Percentiles rank a stretch among this genome's conserved stretches.
Evolutionary conservation across 2,797 vertebrate species (phyloP).

Genomic region (Paramormyrops hopkinsi): DNA sequence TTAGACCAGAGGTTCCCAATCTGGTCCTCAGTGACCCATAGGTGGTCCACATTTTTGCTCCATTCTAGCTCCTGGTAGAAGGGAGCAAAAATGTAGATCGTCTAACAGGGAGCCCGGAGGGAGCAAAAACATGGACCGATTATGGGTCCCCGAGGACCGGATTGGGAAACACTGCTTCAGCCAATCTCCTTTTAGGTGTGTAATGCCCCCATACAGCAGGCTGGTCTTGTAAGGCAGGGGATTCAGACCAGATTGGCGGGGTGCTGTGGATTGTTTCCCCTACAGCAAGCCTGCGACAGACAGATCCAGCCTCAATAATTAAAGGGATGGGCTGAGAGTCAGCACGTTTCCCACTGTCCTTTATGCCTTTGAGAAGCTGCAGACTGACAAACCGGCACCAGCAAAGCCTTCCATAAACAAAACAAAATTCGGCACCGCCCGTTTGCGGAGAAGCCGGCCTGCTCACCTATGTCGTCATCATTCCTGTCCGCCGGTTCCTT

Average conservation of each 20-base stretch:
- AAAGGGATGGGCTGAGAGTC: not conserved
- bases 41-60: not conserved
- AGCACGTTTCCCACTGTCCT: not conserved
- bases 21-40: not conserved
- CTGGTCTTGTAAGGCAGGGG: not conserved
- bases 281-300: not conserved
- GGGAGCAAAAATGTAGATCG: not conserved
- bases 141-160: not conserved
- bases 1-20: not conserved
- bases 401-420: not conserved
- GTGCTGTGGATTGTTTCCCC: not conserved
- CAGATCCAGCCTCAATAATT: not conserved
- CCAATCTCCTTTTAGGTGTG: not conserved
- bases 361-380: not conserved
- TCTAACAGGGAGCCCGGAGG: not conserved
- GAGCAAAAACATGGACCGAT: not conserved
- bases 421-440: not conserved
- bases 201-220: not conserved
- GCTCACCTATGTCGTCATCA: constrained; percentile 89
- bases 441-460: not conserved
- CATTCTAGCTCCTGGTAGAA: not conserved
- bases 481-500: constrained; percentile 90
- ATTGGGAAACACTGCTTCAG: not conserved
- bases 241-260: not conserved
- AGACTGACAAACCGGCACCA: not conserved